phyloP scores from a whole-genome alignment of 2,113 vertebrate species.

The Hippocampus barbouri region DNA sequence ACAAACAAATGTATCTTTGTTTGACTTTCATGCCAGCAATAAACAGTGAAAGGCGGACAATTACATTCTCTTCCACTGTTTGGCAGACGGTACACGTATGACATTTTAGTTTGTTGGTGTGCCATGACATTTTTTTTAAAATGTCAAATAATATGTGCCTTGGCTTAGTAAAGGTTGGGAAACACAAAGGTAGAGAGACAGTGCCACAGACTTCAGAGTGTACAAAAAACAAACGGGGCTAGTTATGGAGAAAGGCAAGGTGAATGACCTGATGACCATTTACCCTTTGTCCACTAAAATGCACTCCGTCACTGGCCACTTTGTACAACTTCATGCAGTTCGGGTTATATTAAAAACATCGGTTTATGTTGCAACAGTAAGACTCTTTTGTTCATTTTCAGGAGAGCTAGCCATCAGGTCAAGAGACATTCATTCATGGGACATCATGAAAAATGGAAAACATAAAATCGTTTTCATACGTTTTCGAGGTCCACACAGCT shows the following conservation, averaged over 20 bases:
- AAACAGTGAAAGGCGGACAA: too few relatives aligned
- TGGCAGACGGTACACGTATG: not conserved
- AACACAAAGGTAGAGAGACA: not conserved
- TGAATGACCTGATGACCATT: constrained; percentile 42
- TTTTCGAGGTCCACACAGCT: constrained; percentile 60
- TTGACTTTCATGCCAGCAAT: too few relatives aligned
- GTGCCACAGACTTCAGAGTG: not conserved
- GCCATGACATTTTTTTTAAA: not conserved
- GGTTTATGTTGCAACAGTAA: not conserved
- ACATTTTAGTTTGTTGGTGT: not conserved
- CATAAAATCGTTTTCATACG: constrained; percentile 18
- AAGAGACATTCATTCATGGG: not conserved
- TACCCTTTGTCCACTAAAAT: constrained; percentile 5
- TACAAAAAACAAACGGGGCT: constrained; percentile 3
- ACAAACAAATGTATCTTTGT: too few relatives aligned
- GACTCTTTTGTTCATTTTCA: not conserved
- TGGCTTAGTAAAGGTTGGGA: not conserved
- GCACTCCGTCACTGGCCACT: not conserved
- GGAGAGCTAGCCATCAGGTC: not conserved
- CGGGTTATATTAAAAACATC: not conserved
- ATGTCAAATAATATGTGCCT: not conserved
- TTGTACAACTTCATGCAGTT: not conserved
- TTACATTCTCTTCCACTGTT: too few relatives aligned
- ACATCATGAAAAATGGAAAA: not conserved
- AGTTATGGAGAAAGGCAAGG: constrained; percentile 9